phyloP scores from a whole-genome alignment of 2,888 invertebrate genomes.

The Hirtodrosophila alboralis region DNA sequence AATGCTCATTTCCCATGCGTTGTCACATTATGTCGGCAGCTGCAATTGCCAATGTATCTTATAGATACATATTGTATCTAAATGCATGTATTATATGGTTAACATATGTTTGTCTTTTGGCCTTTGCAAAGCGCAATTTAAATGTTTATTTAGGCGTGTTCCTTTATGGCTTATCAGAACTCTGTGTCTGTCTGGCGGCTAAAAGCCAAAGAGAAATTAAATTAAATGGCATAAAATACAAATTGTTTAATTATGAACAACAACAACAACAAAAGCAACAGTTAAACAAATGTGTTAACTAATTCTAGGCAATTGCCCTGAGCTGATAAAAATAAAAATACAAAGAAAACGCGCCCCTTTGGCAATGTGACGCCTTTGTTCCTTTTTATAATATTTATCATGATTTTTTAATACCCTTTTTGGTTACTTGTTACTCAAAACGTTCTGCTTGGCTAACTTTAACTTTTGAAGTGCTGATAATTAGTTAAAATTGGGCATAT shows the following conservation, averaged over 20 bases:
- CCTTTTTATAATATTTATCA: slow-evolving; percentile 39
- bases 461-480: slow-evolving; percentile 2
- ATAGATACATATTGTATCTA: slow-evolving; percentile 16
- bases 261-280: slow-evolving; percentile 27
- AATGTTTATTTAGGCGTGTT: slow-evolving; percentile 80
- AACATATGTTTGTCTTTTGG: slow-evolving; percentile 13
- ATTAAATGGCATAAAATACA: slow-evolving; percentile 65
- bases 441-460: slow-evolving; percentile 33
- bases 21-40: slow-evolving; percentile 33
- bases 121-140: slow-evolving; percentile 73
- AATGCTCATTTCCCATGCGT: slow-evolving; percentile 43
- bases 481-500: slow-evolving; percentile 2
- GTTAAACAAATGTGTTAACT: slow-evolving; percentile 68
- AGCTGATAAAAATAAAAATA: slow-evolving; percentile 54
- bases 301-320: slow-evolving; percentile 69
- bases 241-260: slow-evolving; percentile 78
- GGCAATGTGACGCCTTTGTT: slow-evolving; percentile 37
- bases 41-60: slow-evolving; percentile 30
- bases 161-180: slow-evolving; percentile 58
- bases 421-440: not conserved
- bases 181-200: slow-evolving; percentile 37
- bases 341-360: slow-evolving; percentile 34
- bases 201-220: slow-evolving; percentile 69
- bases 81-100: slow-evolving; percentile 1
- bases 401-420: slow-evolving; percentile 17